Evolutionary conservation across 2,888 invertebrate genomes (phyloP).

Genomic region (Laspeyria flexula): DNA sequence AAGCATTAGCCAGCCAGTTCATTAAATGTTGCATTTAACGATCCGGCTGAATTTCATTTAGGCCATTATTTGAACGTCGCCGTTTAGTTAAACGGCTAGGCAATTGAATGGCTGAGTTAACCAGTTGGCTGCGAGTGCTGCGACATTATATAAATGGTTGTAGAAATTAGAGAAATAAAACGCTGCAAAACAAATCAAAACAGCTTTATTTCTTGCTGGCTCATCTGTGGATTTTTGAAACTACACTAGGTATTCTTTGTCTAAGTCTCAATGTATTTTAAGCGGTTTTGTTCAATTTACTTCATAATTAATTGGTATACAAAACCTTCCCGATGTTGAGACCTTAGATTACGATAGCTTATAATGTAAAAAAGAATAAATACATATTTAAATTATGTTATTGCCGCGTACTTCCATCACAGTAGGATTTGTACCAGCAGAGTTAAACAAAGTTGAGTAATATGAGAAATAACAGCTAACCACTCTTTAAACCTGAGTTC

Average conservation of each 20-base stretch:
- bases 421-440: constrained; percentile 51
- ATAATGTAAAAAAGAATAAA: constrained; percentile 48
- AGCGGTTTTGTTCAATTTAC: constrained; percentile 47
- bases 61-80: too few relatives aligned
- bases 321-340: constrained; percentile 53
- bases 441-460: constrained; percentile 43
- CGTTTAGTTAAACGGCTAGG: too few relatives aligned
- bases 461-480: constrained; percentile 48
- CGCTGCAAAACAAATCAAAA: constrained; percentile 79
- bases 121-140: too few relatives aligned
- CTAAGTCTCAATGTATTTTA: constrained; percentile 50
- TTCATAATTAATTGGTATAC: constrained; percentile 43
- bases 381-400: constrained; percentile 49
- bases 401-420: constrained; percentile 50
- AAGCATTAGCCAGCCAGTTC: too few relatives aligned
- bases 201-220: constrained; percentile 83
- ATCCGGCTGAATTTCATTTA: too few relatives aligned
- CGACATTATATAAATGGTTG: too few relatives aligned
- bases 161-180: constrained; percentile 53
- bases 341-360: constrained; percentile 53
- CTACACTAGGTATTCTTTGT: constrained; percentile 63
- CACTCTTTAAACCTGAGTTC: constrained; percentile 37
- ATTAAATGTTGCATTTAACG: too few relatives aligned
- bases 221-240: constrained; percentile 74
- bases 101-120: too few relatives aligned